Percentiles rank a stretch among this genome's conserved stretches.
phyloP scores from a whole-genome alignment of 1,140 invertebrate species.

The Saccostrea echinata region DNA sequence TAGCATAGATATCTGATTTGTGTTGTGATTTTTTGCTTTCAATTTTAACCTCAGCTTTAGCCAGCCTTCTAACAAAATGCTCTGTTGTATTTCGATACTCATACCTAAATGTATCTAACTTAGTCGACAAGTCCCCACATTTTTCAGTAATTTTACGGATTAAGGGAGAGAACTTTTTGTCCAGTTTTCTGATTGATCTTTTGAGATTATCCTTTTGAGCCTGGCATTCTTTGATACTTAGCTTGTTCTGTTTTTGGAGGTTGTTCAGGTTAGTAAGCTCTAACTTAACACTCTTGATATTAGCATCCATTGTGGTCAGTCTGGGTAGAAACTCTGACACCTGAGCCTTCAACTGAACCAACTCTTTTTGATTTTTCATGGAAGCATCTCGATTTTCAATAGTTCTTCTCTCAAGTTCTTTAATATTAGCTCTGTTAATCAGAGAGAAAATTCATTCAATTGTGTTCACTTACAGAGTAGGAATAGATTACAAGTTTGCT shows the following conservation, averaged over 20 bases:
- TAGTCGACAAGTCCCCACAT: neutral
- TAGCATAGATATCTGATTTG: neutral
- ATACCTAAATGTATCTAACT: constrained; percentile 12
- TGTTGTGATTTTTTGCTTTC: neutral
- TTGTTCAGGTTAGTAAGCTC: constrained; percentile 27
- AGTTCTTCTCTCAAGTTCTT: constrained; percentile 56
- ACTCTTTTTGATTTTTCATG: constrained; percentile 57
- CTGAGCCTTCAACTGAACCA: constrained; percentile 63
- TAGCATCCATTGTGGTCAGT: constrained; percentile 57
- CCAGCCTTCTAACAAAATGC: neutral
- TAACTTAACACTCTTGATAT: constrained; percentile 47
- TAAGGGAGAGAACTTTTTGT: constrained; percentile 33
- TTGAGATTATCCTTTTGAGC: constrained; percentile 48
- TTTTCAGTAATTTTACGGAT: neutral
- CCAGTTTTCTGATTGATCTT: constrained; percentile 51
- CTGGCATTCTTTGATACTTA: constrained; percentile 27
- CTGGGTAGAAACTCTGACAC: constrained; percentile 57
- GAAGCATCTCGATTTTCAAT: constrained; percentile 56
- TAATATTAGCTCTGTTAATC: constrained; percentile 54
- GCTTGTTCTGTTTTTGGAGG: constrained; percentile 38
- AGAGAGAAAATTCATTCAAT: neutral
- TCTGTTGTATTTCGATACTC: neutral
- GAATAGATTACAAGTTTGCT: too few relatives aligned
- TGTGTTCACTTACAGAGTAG: too few relatives aligned
- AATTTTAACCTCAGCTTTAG: neutral